Conservation (phyloP, 2,888 invertebrate genomes). For the Gymnocheta viridis region DNA sequence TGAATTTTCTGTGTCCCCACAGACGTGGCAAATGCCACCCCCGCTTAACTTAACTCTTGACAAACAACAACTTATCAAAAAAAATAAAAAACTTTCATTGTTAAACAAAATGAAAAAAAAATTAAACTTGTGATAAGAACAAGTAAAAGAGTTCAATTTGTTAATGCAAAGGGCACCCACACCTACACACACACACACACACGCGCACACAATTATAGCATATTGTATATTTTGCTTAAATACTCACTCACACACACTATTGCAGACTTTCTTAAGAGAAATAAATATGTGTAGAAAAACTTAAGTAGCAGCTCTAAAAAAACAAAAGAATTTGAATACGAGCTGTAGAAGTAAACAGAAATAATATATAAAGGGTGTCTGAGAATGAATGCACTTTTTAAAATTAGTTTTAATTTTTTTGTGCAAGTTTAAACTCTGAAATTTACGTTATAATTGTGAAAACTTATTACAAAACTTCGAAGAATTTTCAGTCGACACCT, state of each 20-base stretch:
- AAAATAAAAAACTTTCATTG: slow-evolving; percentile 22
- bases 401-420: too few species aligned
- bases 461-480: too few species aligned
- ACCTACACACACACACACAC: not conserved
- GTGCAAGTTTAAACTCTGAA: too few species aligned
- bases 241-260: not conserved
- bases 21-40: slow-evolving; percentile 41
- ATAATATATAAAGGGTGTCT: too few species aligned
- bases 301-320: slow-evolving; percentile 24
- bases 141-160: slow-evolving; percentile 42
- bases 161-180: not conserved
- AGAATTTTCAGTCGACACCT: too few species aligned
- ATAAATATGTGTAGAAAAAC: slow-evolving; percentile 50
- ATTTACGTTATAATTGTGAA: too few species aligned
- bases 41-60: not conserved
- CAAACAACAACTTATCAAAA: slow-evolving; percentile 6
- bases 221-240: not conserved
- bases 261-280: slow-evolving; percentile 32
- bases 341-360: not conserved
- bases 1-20: slow-evolving; percentile 43
- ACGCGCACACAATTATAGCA: too few species aligned
- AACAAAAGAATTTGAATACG: not conserved
- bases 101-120: too few species aligned
- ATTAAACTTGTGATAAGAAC: slow-evolving; percentile 18
- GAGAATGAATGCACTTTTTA: too few species aligned